These are phyloP conservation scores for Tretioscincus oriximinensis DNA, from an alignment of 2,113 vertebrate genomes.

Conservation along the genomic window DNA sequence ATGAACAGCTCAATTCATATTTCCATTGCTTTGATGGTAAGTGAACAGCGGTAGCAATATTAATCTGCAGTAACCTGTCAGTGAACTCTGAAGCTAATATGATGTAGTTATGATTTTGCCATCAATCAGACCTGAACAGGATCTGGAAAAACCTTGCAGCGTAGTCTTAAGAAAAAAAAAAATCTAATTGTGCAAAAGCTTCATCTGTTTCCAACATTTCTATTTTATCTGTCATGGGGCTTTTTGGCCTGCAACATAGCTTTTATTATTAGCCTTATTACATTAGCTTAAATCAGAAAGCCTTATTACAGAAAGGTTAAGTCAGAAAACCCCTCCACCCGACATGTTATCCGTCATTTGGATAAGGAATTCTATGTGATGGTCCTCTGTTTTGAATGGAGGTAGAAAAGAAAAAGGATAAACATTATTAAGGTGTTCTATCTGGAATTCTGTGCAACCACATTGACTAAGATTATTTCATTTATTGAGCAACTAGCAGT, in stretches of 20 bases:
- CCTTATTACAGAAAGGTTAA: slow-evolving; percentile 73
- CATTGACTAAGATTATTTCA: slow-evolving; percentile 33
- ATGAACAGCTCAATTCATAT: slow-evolving; percentile 78
- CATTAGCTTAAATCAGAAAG: slow-evolving; percentile 73
- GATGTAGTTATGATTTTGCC: slow-evolving; percentile 97
- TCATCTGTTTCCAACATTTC: slow-evolving; percentile 96
- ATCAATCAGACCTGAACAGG: slow-evolving; percentile 90
- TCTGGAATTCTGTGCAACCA: slow-evolving; percentile 74
- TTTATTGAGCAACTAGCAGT: too few relatives aligned
- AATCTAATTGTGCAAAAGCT: slow-evolving; percentile 97
- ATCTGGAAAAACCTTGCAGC: slow-evolving; percentile 89
- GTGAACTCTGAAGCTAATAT: slow-evolving; percentile 98
- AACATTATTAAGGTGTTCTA: slow-evolving; percentile 76
- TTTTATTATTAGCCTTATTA: slow-evolving; percentile 88
- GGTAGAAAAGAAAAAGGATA: slow-evolving; percentile 74
- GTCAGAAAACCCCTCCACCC: slow-evolving; percentile 80
- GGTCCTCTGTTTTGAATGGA: slow-evolving; percentile 60
- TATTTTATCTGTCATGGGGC: slow-evolving; percentile 84
- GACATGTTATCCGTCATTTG: slow-evolving; percentile 87
- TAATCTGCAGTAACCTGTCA: slow-evolving; percentile 91
- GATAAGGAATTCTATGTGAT: slow-evolving; percentile 80
- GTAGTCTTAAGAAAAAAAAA: slow-evolving; percentile 82
- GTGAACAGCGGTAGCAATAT: slow-evolving; percentile 90
- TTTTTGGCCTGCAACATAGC: slow-evolving; percentile 79
- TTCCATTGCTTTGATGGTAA: slow-evolving; percentile 81